Base-by-base conservation (phyloP, 2,113 vertebrate genomes). In the Eulacestoma nigropectus region DNA sequence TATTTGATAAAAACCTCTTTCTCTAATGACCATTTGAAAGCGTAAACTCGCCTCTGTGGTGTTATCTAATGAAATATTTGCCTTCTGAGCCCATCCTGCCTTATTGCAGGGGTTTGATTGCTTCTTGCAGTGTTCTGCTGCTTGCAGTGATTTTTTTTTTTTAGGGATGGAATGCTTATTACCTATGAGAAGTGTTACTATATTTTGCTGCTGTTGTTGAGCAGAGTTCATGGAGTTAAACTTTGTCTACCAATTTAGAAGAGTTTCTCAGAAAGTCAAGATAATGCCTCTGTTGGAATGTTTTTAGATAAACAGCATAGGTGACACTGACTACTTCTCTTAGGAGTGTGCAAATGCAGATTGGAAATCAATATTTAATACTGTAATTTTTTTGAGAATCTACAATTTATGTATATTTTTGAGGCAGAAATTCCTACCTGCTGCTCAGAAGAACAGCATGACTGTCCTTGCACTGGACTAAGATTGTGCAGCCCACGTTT, bases 151-250 rank as follows among this genome's bases (percentile, higher is more conserved):
- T 46, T 60, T 60, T 55, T 60, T 60, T 55, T 41, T 44, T 65
- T 95, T 56, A 68, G 55, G 52, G 46, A 62, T 72, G 63, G 63
- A 93, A 78, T 68, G 52, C 33, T 92, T 89, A 25, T 79, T 65
- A 57, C 67, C 68, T 46, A 16, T 53, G 68, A 68, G 89, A 23
- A 70, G 35, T 30, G 62, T 72, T 93, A 13, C 64, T 75, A 6
- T 82, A 60, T 77, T 93, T 93, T 85, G 53, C 83, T 70, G 55
- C 79, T 97, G 90, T 60, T 67, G 59, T 84, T 90, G 93, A 86
- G 76, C 87, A 69, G 89, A 64, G 63, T 92, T 89, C 55, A 32
- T 26, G 6, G 57, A 95, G 56, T 91, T 96, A 89, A 81, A 88
- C 76, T 87, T 95, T 41, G 64, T 13, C 81, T 91, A 29, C 72